A percentile compares a stretch with the other conserved stretches of the same genome.
phyloP scores from a whole-genome alignment of 2,113 vertebrate species.

The Empidonax traillii region DNA sequence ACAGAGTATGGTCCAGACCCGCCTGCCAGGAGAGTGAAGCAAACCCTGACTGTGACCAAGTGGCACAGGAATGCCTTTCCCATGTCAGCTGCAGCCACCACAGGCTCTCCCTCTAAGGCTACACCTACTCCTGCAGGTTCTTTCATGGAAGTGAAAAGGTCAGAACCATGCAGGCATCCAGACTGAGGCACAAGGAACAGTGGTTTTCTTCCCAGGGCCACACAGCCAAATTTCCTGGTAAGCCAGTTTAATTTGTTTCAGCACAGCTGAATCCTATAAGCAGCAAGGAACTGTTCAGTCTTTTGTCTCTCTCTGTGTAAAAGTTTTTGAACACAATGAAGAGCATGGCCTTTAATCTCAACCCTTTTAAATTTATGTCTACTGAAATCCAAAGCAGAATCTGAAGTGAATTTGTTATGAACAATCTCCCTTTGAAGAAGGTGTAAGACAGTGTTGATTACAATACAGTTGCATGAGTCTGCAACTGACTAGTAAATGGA shows the following conservation, averaged over 20 bases:
- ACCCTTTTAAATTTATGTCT: neutral
- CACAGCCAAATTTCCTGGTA: neutral
- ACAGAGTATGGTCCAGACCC: neutral
- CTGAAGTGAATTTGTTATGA: neutral
- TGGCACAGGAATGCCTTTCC: neutral
- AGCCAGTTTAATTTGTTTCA: neutral
- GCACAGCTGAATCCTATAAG: neutral
- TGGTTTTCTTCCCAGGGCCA: neutral
- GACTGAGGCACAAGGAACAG: neutral
- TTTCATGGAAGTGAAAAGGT: neutral
- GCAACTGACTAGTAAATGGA: neutral
- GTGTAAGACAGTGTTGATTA: neutral
- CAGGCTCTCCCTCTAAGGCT: neutral
- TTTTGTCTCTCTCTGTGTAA: neutral
- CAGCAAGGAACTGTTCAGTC: neutral
- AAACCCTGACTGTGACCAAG: accelerated
- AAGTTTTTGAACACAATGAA: neutral
- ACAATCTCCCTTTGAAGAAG: neutral
- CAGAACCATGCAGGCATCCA: neutral
- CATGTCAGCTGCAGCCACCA: neutral
- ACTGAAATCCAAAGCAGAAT: neutral
- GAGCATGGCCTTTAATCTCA: neutral
- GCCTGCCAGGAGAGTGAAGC: accelerated
- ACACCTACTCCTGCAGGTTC: neutral
- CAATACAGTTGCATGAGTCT: neutral